phyloP scores from a whole-genome alignment of 2,113 vertebrate genomes.

The Phalacrocorax pelagicus region DNA sequence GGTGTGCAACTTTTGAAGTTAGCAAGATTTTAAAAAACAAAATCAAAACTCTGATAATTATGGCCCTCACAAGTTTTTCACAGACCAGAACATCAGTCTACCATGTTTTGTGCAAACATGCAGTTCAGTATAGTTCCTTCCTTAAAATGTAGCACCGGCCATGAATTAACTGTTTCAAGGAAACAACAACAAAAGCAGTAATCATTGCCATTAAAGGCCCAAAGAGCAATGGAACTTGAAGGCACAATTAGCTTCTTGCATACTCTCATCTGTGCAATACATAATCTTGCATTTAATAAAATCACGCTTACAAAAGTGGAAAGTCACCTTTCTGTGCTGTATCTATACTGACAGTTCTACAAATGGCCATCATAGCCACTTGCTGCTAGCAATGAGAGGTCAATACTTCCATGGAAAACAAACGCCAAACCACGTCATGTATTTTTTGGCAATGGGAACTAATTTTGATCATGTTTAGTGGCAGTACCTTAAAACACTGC shows the following conservation, averaged over 20 bases:
- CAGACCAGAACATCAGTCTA: not conserved
- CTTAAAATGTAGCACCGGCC: not conserved
- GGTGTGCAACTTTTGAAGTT: not conserved
- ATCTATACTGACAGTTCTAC: not conserved
- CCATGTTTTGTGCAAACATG: not conserved
- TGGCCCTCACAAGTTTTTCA: not conserved
- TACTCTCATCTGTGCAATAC: not conserved
- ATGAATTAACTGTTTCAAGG: not conserved
- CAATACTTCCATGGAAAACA: not conserved
- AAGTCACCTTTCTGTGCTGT: not conserved
- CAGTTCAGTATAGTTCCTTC: not conserved
- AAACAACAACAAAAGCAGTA: not conserved
- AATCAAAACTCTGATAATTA: not conserved
- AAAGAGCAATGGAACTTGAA: not conserved
- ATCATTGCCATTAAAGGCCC: not conserved
- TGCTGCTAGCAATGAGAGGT: not conserved
- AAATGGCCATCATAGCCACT: not conserved
- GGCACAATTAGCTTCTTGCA: not conserved
- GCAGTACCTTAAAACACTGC: not conserved
- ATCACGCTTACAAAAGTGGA: not conserved
- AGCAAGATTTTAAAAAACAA: not conserved
- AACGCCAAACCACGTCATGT: not conserved
- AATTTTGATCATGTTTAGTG: not conserved
- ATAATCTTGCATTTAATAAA: not conserved
- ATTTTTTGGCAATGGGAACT: not conserved